Base-by-base conservation (phyloP, 2,797 vertebrate genomes). In the Sphenodon punctatus region DNA sequence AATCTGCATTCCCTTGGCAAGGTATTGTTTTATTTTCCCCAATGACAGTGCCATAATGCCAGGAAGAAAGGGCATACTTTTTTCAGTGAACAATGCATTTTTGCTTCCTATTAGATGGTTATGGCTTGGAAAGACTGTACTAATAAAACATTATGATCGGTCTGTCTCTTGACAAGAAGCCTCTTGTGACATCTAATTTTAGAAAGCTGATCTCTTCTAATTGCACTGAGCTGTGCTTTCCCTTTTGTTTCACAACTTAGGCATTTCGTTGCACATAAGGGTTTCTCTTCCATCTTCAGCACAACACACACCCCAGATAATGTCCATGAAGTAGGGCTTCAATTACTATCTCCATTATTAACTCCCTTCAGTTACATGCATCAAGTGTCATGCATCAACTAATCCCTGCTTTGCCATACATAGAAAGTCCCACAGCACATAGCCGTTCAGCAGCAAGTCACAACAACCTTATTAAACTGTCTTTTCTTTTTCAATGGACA, bases 161-260 rank as follows among this genome's bases (percentile, higher is more conserved):
- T 43, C 34, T 70, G 17, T 55, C 68, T 25, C 8, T 60, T 60
- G 30, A 60, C 15, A 5, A 43, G 10, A 42, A 66, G 51, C 17
- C 1, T 58, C 16, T 64, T 75, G n/a, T 51, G 27, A 17, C 45
- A 63, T 25, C 41, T 53, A 75, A 34, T 75, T 82, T 77, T 38
- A 58, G 34, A 75, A 82, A 78, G 15, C 2, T n/a, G 36, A 19
- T 48, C 3, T 45, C 68, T 67, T 64, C 34, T 34, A 46, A 64
- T n/a, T 56, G 51, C 30, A 41, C 67, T 82, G 13, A 13, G 51
- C 5, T 79, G 27, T 11, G 69, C 16, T 46, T 73, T 69, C 6
- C 13, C 45, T 77, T 86, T 71, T 71, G 5, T 59, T 82, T 75
- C 51, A 75, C 75, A 85, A 64, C 2, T 14, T 20, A 74, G 71